Conservation (phyloP, 1,140 invertebrate genomes). For the Drosophila equinoxialis region DNA sequence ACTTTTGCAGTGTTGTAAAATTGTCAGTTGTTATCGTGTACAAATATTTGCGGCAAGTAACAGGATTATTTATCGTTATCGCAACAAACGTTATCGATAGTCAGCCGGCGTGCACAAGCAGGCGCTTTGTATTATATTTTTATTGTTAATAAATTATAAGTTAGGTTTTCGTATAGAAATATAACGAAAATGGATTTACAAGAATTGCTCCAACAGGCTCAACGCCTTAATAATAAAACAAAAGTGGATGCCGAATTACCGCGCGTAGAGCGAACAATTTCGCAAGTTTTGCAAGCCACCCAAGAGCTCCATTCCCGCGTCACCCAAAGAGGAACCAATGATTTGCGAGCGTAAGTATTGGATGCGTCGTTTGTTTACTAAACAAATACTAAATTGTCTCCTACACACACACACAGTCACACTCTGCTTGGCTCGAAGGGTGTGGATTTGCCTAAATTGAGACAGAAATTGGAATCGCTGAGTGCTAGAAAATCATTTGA, state of each 20-base stretch:
- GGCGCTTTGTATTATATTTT: neutral
- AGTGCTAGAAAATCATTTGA: slow-evolving; percentile 93
- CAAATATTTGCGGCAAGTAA: neutral
- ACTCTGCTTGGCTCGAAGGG: slow-evolving; percentile 96
- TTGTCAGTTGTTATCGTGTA: too few relatives aligned
- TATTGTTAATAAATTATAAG: neutral
- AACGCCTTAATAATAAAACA: slow-evolving; percentile 94
- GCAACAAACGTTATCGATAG: neutral
- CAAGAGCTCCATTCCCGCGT: slow-evolving; percentile 94
- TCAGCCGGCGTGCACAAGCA: slow-evolving; percentile 11
- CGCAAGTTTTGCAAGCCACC: slow-evolving; percentile 95
- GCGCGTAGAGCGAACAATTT: slow-evolving; percentile 94
- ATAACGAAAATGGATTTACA: slow-evolving; percentile 87
- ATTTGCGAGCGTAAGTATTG: slow-evolving; percentile 94
- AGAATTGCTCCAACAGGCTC: slow-evolving; percentile 94
- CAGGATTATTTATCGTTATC: neutral
- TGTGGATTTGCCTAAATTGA: slow-evolving; percentile 95
- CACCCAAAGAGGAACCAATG: slow-evolving; percentile 91
- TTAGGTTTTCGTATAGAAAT: neutral
- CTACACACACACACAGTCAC: slow-evolving; percentile 87
- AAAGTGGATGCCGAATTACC: slow-evolving; percentile 92
- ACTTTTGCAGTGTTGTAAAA: neutral
- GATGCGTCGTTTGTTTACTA: neutral
- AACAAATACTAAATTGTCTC: neutral
- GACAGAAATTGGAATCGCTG: slow-evolving; percentile 94